Percentiles rank a stretch among this genome's conserved stretches.
Evolutionary conservation across 2,888 invertebrate genomes (phyloP).

Genomic region (Coremacera marginata): DNA sequence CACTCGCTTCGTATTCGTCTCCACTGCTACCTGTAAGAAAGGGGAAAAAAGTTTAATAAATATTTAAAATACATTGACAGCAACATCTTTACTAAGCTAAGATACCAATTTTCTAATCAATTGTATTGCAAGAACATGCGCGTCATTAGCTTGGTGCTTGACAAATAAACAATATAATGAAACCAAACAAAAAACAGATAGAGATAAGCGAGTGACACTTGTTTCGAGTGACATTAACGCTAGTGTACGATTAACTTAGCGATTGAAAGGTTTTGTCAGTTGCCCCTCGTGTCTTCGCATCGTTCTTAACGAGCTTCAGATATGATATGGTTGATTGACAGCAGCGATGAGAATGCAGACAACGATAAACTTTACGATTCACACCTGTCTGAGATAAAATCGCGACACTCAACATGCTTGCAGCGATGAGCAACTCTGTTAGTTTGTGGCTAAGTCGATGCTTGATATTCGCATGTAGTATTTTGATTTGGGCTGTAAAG

Average conservation of each 20-base stretch:
- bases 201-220: conserved; percentile 17
- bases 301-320: conserved; percentile 68
- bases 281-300: conserved; percentile 4
- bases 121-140: neutral
- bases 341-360: conserved; percentile 38
- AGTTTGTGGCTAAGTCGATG: neutral
- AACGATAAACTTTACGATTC: neutral
- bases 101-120: neutral
- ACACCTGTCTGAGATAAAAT: neutral
- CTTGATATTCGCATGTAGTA: neutral
- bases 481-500: neutral
- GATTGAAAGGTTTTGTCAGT: neutral
- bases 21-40: conserved; percentile 74
- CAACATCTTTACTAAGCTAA: neutral
- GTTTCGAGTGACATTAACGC: conserved; percentile 17
- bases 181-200: conserved; percentile 27
- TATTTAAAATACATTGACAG: neutral
- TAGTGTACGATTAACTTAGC: neutral
- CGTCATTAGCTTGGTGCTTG: conserved; percentile 22
- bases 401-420: conserved; percentile 1
- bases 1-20: conserved; percentile 72
- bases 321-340: conserved; percentile 59
- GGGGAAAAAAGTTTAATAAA: conserved; percentile 3
- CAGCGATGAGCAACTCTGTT: neutral
- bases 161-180: conserved; percentile 44